Evolutionary conservation across 1,140 invertebrate genomes (phyloP), one percentile per base, ranked within the genome.

Genomic region (Drosophila melanica): DNA sequence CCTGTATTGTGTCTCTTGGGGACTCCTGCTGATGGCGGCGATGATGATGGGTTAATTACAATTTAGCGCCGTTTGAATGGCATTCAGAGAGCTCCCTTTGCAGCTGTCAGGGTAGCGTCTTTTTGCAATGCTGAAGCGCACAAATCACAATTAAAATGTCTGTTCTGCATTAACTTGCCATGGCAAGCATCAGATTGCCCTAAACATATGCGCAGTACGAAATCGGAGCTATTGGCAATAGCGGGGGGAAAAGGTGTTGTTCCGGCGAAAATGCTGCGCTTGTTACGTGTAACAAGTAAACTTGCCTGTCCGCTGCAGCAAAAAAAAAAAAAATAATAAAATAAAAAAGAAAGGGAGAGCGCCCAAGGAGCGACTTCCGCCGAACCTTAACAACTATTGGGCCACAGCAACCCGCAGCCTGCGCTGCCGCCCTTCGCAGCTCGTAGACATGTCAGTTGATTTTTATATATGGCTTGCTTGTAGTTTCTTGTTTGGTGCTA

Each of bases 281-380:
- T 65, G 63, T 75, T 72, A 79, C 74, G 77, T 77, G 81, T 77
- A 85, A 82, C 75, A 82, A 82, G 80, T 82, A 72, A 82, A 82
- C 79, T 71, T 67, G 42, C 65, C 37, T 57, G 65, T 55, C 35
- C 53, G n/a, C 1, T 41, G 55, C 47, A 60, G 54, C 23, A 27
- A 27, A 27, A 27, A 27, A 7, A 1, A 23, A 50, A 3, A 9
- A 2, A 14, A 20, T n/a, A n/a, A n/a, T n/a, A n/a, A n/a, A n/a
- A n/a, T n/a, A 11, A 18, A n/a, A 12, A 9, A 11, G 7, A 18
- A 8, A 37, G 50, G 11, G 33, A 10, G 4, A 7, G 37, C 10
- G 41, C 60, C 33, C 59, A 70, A 70, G 60, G 44, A 44, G 51
- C 67, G 64, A 68, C 63, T 67, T 67, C 70, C 70, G 63, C 23